Evolutionary conservation across 64 coral and sea anemone species (phyloP), one percentile per base, ranked within the genome.

Genomic region (Acropora yongei): DNA sequence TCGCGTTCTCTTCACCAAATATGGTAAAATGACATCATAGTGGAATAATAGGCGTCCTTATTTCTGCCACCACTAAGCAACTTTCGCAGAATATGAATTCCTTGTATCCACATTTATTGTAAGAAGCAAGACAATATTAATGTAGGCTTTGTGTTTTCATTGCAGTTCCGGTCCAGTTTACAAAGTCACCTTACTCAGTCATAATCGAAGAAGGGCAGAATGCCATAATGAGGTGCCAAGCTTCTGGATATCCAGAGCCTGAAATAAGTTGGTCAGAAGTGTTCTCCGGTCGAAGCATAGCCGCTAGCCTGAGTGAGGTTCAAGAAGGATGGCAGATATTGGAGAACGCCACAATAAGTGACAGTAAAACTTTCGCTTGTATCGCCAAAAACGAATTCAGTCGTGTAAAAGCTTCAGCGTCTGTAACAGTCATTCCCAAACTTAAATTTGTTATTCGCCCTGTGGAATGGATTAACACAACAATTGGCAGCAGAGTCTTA

Each of bases 311-410:
- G 43, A 18, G 77, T 14, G 42, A 66, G 16, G 46, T 63, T 44
- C 13, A 16, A 13, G 39, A 57, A 40, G 69, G 69, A 69, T 81
- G 48, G 44, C 79, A 92, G 5, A 85, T 39, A 2, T 74, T 91
- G 8, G n/a, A 12, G 30, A 96, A 96, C 17, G 80, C 86, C 17
- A 82, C 46, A 43, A 4, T 74, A 44, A 68, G 76, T 1, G 94
- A 96, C 75, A 83, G 86, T 40, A 86, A 91, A 2, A 78, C 46
- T 18, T 95, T 92, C 94, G 78, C 79, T 0, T 95, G 94, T 48
- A 78, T 44, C 60, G 94, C 85, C 1, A 75, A 88, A n/a, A 95
- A 95, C 47, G 66, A 83, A 46, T 49, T 95, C 0, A 91, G 82
- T 41, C 46, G 87, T 68, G 85, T 88, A 3, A 76, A 75, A 46